Base-by-base conservation (phyloP, 2,113 vertebrate genomes). In the Natator depressus region DNA sequence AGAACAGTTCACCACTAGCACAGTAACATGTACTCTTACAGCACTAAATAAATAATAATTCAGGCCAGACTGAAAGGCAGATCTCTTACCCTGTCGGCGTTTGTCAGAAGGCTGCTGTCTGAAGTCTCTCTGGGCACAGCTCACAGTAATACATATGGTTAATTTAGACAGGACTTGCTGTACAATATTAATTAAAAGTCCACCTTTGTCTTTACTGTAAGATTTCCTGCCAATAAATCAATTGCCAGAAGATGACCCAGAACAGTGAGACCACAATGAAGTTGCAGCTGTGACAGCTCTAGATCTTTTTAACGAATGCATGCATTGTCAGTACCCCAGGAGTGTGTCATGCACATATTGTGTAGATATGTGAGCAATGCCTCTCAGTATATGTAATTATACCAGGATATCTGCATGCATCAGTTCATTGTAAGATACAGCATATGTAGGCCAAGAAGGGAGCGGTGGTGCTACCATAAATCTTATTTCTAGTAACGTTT, bases 81-180 rank as follows among this genome's bases (percentile, higher is more conserved):
- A 87, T 69, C 85, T 46, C n/a, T 93, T 14, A 22, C 59, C 82
- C 87, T 87, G 38, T 80, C 93, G 92, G 88, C 93, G 95, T 94
- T 91, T 95, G 87, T 95, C 82, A 96, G 46, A 76, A 92, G 69
- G 16, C 90, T 94, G 85, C 94, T 91, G 88, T 78, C 87, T 86
- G 84, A 94, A 54, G 88, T 96, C 94, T 89, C 94, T 93, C 79
- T 92, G 96, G 93, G 95, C 93, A 84, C 84, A 76, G 94, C 91
- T 94, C 93, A 51, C 84, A 91, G 79, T 85, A 81, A 35, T 29
- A 51, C 50, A 38, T n/a, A 42, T 5, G 47, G 83, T 76, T 87
- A 91, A 94, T 84, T 91, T 47, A 14, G 80, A 91, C 54, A 91
- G 80, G 14, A 84, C 90, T 38, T 89, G 86, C 49, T 80, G 25